Percentiles rank a stretch among this genome's conserved stretches.
Evolutionary conservation across 1,140 invertebrate genomes (phyloP).

Genomic region (Elysia chlorotica): DNA sequence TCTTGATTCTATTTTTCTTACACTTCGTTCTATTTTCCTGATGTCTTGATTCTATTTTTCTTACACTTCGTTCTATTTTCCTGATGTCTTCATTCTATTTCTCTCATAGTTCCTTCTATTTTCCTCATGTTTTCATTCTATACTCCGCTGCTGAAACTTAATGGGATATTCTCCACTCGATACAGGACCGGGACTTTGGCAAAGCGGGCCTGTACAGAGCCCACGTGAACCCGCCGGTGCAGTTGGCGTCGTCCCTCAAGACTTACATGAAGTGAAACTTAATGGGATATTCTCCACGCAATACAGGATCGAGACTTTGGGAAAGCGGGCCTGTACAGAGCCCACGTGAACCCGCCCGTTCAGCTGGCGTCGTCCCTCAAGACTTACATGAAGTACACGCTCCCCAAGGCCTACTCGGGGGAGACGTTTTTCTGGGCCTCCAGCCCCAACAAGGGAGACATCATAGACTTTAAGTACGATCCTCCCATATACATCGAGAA

Average conservation of each 20-base stretch:
- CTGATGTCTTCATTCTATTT: neutral
- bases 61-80: neutral
- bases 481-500: conserved; percentile 77
- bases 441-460: conserved; percentile 81
- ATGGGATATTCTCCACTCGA: no score
- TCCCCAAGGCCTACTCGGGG: conserved; percentile 84
- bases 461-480: conserved; percentile 80
- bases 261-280: conserved; percentile 86
- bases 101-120: neutral
- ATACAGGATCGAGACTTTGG: conserved; percentile 94
- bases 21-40: neutral
- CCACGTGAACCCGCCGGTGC: conserved; percentile 72
- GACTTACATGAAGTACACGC: conserved; percentile 81
- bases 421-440: conserved; percentile 93
- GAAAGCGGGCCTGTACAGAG: conserved; percentile 80
- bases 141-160: no score
- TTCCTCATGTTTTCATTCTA: neutral
- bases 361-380: conserved; percentile 78
- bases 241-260: conserved; percentile 77
- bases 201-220: conserved; percentile 82
- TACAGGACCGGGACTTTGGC: conserved; percentile 92
- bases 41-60: neutral
- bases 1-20: neutral
- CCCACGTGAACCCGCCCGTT: conserved; percentile 74
- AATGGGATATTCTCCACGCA: no score